Conservation (phyloP, 2,797 vertebrate species). For the Periparus ater region DNA sequence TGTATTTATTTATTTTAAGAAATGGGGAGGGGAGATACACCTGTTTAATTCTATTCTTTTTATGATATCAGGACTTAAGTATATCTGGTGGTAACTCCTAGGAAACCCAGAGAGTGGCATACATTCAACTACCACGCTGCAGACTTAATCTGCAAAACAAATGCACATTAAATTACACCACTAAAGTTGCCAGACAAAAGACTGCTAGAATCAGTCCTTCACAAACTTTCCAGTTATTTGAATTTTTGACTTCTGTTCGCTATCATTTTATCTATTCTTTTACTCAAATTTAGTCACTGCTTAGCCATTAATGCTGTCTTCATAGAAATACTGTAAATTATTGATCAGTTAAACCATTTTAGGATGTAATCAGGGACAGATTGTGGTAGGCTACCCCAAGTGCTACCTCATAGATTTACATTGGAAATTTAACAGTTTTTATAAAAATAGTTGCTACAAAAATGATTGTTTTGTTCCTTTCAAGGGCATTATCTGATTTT, state of each 20-base stretch:
- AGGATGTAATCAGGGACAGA: neutral
- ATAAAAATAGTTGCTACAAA: neutral
- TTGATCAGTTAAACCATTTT: neutral
- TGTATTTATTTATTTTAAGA: neutral
- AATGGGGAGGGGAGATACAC: rapidly evolving
- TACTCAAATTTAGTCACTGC: neutral
- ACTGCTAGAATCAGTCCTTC: neutral
- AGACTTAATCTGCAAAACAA: neutral
- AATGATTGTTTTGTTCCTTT: neutral
- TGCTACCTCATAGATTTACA: neutral
- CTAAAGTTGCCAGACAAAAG: neutral
- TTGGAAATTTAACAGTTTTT: neutral
- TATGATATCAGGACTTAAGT: neutral
- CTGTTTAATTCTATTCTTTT: neutral
- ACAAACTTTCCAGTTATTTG: neutral
- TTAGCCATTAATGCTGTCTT: neutral
- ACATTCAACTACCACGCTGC: neutral
- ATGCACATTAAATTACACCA: neutral
- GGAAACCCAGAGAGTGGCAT: neutral
- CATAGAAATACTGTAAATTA: neutral
- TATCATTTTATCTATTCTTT: neutral
- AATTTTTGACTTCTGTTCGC: neutral
- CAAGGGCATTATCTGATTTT: neutral
- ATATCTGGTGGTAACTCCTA: neutral
- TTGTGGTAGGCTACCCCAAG: neutral